Percentiles rank a stretch among this genome's conserved stretches.
These are phyloP conservation scores for Drosophila infuscata DNA, from an alignment of 2,888 invertebrate genomes.

Conservation along the genomic window DNA sequence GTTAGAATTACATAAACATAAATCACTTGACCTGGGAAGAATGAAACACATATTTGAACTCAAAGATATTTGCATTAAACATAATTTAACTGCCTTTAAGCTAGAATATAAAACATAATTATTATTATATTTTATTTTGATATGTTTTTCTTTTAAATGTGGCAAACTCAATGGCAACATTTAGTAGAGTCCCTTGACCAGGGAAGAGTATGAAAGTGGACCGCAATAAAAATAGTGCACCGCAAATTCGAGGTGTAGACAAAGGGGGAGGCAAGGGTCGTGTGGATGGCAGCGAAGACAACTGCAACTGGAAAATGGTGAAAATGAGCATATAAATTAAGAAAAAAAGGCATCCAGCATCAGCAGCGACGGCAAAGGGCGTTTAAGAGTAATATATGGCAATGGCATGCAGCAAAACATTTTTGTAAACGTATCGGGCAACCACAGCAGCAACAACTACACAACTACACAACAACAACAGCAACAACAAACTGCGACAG, in stretches of 20 bases:
- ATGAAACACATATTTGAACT: too few relatives aligned
- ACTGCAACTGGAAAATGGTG: constrained; percentile 65
- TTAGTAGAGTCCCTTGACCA: constrained; percentile 3
- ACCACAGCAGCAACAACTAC: constrained; percentile 45
- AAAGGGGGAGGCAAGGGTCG: not conserved
- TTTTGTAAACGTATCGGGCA: constrained; percentile 71
- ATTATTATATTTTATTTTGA: not conserved
- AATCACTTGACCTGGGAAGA: not conserved
- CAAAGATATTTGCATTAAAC: too few relatives aligned
- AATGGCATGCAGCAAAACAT: constrained; percentile 75
- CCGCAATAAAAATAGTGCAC: constrained; percentile 58
- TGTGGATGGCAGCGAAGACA: constrained; percentile 29
- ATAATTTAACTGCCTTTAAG: not conserved
- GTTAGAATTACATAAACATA: too few relatives aligned
- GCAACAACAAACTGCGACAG: constrained; percentile 32
- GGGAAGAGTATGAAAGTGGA: constrained; percentile 50
- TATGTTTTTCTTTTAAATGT: not conserved
- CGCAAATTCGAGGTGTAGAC: constrained; percentile 34
- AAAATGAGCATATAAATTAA: constrained; percentile 80
- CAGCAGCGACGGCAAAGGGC: constrained; percentile 51
- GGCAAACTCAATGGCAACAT: constrained; percentile 1
- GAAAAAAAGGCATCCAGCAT: constrained; percentile 49
- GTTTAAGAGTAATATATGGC: constrained; percentile 81
- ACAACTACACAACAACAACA: constrained; percentile 25
- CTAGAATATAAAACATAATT: not conserved